Percentiles rank a stretch among this genome's conserved stretches.
phyloP scores from a whole-genome alignment of 2,888 invertebrate genomes.

The Listrodromus nycthemerus region DNA sequence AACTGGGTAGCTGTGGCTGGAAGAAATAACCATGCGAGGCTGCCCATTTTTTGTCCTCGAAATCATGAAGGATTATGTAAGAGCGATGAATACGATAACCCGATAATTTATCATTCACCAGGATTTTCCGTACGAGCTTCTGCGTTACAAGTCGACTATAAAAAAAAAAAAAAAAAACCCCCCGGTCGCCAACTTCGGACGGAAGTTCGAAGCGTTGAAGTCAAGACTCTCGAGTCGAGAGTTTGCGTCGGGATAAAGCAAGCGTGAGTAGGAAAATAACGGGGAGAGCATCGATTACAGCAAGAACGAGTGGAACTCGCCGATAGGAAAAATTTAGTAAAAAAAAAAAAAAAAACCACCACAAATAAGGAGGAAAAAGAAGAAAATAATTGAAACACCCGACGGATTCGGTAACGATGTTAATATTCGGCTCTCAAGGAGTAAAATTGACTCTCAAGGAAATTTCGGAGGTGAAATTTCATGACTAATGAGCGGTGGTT shows the following conservation, averaged over 20 bases:
- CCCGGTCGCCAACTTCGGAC: conserved; percentile 14
- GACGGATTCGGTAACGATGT: conserved; percentile 41
- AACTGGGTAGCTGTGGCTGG: too few relatives aligned
- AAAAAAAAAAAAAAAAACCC: not conserved
- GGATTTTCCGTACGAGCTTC: not conserved
- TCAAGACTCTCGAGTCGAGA: conserved; percentile 31
- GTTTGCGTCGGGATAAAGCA: not conserved
- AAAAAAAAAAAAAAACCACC: not conserved
- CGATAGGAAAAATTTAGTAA: conserved; percentile 18
- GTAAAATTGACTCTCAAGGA: conserved; percentile 47
- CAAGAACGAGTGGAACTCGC: conserved; percentile 36
- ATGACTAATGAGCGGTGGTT: conserved; percentile 26
- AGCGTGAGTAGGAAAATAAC: conserved; percentile 6
- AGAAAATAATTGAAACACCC: conserved; percentile 12
- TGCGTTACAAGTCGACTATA: not conserved
- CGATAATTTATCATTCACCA: not conserved
- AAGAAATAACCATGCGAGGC: too few relatives aligned
- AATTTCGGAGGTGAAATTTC: conserved; percentile 46
- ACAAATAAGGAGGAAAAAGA: not conserved
- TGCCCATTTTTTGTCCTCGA: too few relatives aligned
- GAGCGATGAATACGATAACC: not conserved
- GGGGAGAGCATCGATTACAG: not conserved
- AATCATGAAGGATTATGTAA: too few relatives aligned
- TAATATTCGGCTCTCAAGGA: conserved; percentile 50
- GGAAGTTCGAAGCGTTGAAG: conserved; percentile 9